Evolutionary conservation across 64 coral and sea anemone genomes (phyloP).

Genomic region (Cladopsammia gracilis): DNA sequence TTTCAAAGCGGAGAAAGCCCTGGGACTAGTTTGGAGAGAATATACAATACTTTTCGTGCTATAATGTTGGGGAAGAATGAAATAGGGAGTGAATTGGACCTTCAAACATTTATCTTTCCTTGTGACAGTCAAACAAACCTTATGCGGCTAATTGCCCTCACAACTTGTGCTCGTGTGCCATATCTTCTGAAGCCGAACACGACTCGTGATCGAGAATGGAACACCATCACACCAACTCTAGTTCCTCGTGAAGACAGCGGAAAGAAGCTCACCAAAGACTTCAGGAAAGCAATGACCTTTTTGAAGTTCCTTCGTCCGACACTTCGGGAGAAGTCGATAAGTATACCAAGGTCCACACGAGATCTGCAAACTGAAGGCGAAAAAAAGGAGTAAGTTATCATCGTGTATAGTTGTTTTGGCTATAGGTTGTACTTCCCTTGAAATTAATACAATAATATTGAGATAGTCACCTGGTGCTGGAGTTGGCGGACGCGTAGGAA

Average conservation of each 20-base stretch:
- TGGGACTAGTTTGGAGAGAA: no score
- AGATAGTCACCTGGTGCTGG: not conserved
- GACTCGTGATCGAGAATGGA: slow-evolving; percentile 23
- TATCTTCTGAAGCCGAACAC: slow-evolving; percentile 34
- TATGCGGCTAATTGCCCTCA: slow-evolving; percentile 28
- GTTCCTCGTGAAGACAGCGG: slow-evolving; percentile 20
- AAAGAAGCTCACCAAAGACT: slow-evolving; percentile 35
- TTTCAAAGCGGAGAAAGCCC: no score
- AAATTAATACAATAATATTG: not conserved
- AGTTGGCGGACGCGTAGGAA: not conserved
- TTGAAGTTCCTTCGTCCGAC: slow-evolving; percentile 18
- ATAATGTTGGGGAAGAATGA: not conserved
- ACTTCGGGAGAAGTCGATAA: slow-evolving; percentile 62
- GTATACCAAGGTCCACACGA: slow-evolving; percentile 67
- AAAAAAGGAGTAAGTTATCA: not conserved
- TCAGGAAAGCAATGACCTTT: slow-evolving; percentile 43
- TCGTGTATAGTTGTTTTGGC: no score
- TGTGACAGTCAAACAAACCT: slow-evolving; percentile 10
- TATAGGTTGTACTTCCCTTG: no score
- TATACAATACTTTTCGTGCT: no score
- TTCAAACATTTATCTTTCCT: no score
- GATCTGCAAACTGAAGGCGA: slow-evolving; percentile 22
- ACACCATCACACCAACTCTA: slow-evolving; percentile 39
- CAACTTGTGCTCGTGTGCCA: slow-evolving; percentile 9
- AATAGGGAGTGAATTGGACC: not conserved